Base-by-base conservation (phyloP, 2,113 vertebrate species). In the Corythornis madagascariensis region DNA sequence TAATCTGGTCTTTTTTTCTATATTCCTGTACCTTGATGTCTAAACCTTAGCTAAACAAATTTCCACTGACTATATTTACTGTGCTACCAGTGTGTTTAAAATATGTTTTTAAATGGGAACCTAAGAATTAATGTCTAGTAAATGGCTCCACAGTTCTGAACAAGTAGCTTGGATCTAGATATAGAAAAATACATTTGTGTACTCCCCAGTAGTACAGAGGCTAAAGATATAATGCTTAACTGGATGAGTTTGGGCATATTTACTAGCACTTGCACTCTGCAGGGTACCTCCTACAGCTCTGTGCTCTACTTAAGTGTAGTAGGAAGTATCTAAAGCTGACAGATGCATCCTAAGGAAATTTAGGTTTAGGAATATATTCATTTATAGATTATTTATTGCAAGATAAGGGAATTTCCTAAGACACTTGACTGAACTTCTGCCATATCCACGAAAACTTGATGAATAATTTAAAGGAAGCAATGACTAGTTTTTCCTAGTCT, bases 281-380 rank as follows among this genome's bases (percentile, higher is more conserved):
- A 77, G 22, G 5, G 20, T 43, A 65, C 16, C 2, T 80, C 21
- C 25, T 2, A 9, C 14, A 60, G 43, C 25, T 53, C 29, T 57
- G 38, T 45, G 38, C 14, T 56, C 25, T 56, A 59, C n/a, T 3
- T 9, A 25, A 0, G 2, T 11, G 1, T 6, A 72, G 5, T 21
- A 72, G 21, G 22, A 33, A 59, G 5, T 55, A 33, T 72, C 35
- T 69, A 69, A 80, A 38, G 11, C 18, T 80, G 45, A 40, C 6
- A 76, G 64, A 64, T 64, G 8, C 8, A 71, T 42, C 16, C 19
- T 47, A 80, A 86, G 4, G 5, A 11, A 83, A 38, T 3, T 17
- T 35, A 6, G 2, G 2, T 24, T 22, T 69, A 45, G 14, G 3
- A 57, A 43, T 78, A 83, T 22, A 40, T 3, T 1, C 1, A 16